Evolutionary conservation across 2,797 vertebrate genomes (phyloP).

Genomic region (Hirundo rustica): DNA sequence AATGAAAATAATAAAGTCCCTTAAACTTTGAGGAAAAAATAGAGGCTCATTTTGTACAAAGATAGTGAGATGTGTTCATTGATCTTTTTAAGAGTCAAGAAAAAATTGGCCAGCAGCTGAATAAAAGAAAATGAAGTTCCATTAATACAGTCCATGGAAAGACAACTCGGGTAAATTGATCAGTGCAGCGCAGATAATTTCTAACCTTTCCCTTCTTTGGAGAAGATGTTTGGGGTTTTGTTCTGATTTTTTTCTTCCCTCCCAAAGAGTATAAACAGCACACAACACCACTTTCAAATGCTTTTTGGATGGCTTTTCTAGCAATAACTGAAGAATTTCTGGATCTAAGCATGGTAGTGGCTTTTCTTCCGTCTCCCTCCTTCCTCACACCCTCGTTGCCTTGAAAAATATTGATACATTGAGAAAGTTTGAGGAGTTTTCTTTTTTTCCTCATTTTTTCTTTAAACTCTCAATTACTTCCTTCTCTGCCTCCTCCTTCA

Average conservation of each 20-base stretch:
- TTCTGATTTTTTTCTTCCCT: background rate
- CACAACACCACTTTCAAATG: constrained; percentile 72
- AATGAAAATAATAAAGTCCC: constrained; percentile 82
- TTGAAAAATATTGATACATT: constrained; percentile 50
- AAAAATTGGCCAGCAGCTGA: constrained; percentile 77
- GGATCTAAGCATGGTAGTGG: constrained; percentile 54
- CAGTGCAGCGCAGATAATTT: constrained; percentile 79
- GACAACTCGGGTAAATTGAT: constrained; percentile 82
- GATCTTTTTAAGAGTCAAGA: constrained; percentile 81
- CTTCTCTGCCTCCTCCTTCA: background rate
- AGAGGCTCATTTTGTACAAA: constrained; percentile 76
- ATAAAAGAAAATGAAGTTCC: constrained; percentile 84
- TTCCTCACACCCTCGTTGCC: background rate
- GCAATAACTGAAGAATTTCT: constrained; percentile 73
- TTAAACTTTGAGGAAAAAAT: constrained; percentile 81
- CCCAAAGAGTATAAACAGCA: constrained; percentile 67
- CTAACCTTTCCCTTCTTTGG: constrained; percentile 77
- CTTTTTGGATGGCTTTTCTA: constrained; percentile 73
- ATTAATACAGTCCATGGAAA: constrained; percentile 81
- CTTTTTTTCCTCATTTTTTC: background rate
- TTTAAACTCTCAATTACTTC: background rate
- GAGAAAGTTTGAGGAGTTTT: constrained; percentile 16
- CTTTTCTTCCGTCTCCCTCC: constrained; percentile 16
- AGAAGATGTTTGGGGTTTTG: constrained; percentile 65
- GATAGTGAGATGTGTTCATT: constrained; percentile 77